These are phyloP conservation scores for Eustalomyia histrio DNA, from an alignment of 2,888 invertebrate genomes.

Conservation along the genomic window DNA sequence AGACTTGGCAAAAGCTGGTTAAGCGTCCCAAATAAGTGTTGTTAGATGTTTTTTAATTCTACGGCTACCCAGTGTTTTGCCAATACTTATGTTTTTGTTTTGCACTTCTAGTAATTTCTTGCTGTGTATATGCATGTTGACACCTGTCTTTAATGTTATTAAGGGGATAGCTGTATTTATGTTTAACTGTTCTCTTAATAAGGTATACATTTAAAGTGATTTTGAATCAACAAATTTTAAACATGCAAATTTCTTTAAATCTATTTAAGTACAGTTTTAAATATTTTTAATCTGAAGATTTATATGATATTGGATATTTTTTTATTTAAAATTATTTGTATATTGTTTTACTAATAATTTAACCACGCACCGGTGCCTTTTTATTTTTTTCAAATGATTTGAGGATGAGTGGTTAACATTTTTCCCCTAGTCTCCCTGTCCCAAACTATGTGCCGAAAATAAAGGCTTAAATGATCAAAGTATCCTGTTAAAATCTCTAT, in stretches of 20 bases:
- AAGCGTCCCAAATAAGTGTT: no score
- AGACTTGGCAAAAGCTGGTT: no score
- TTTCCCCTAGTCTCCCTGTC: background rate
- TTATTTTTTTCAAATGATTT: constrained; percentile 3
- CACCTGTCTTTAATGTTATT: no score
- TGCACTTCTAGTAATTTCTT: no score
- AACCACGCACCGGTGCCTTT: constrained; percentile 41
- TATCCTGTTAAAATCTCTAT: constrained; percentile 25
- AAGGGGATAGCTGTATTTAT: no score
- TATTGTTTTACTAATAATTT: constrained; percentile 38
- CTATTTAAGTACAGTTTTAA: background rate
- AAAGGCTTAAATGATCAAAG: constrained; percentile 62
- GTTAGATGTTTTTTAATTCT: no score
- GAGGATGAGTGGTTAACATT: background rate
- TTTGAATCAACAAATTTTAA: background rate
- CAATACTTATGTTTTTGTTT: no score
- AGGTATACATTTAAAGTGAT: no score
- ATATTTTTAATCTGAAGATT: background rate
- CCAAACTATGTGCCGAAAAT: background rate
- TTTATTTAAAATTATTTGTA: constrained; percentile 32
- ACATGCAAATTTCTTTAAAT: background rate
- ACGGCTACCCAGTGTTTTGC: no score
- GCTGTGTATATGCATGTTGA: no score
- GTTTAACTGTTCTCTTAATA: no score
- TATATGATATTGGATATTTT: background rate